Conservation (phyloP, 2,797 vertebrate genomes). For the Cephalopachus bancanus region DNA sequence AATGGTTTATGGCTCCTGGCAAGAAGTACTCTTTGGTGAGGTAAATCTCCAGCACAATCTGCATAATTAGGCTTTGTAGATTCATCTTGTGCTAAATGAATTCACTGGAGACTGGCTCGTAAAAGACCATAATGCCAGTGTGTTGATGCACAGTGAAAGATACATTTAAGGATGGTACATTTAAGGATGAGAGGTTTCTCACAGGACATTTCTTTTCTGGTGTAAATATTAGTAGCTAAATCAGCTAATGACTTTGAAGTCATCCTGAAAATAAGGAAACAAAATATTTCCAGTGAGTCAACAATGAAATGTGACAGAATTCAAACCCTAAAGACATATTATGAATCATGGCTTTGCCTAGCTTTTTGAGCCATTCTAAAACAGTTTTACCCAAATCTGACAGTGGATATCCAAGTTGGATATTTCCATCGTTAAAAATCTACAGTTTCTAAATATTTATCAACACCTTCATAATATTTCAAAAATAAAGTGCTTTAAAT, state of each 20-base stretch:
- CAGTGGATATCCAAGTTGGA: background rate
- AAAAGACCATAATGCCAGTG: background rate
- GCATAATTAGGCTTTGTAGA: background rate
- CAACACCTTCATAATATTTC: conserved; percentile 51
- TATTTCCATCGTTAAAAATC: background rate
- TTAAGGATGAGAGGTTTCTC: background rate
- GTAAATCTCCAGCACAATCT: background rate
- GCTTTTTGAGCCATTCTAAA: background rate
- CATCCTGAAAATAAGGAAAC: background rate
- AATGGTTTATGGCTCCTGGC: background rate
- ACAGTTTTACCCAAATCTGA: background rate
- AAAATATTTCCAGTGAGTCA: background rate
- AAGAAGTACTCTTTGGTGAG: background rate
- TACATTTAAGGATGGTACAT: background rate
- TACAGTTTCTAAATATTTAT: conserved; percentile 30
- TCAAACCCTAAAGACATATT: background rate
- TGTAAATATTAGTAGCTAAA: background rate
- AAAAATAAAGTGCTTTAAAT: conserved; percentile 53
- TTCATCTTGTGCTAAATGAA: background rate
- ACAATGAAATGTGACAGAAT: background rate
- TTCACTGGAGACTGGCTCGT: background rate
- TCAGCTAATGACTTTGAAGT: background rate
- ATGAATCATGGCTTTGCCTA: background rate
- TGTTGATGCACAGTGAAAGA: background rate
- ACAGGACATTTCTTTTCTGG: background rate